Percentiles rank a stretch among this genome's conserved stretches.
Evolutionary conservation across 2,113 vertebrate species (phyloP).

Genomic region (Coracopsis vasa): DNA sequence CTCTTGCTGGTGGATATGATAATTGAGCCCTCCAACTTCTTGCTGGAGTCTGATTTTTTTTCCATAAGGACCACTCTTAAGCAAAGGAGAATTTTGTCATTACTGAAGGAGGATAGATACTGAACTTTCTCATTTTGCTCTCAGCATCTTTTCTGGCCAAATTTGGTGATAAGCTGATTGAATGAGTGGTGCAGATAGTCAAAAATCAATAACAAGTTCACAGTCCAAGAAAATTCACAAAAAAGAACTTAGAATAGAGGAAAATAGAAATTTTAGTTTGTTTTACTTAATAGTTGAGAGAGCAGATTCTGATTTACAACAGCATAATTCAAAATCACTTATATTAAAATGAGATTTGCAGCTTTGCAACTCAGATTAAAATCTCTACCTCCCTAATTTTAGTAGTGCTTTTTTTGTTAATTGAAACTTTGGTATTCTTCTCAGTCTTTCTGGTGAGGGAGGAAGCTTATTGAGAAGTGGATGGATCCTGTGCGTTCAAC

Average conservation of each 20-base stretch:
- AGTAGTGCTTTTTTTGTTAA: background rate
- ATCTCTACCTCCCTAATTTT: background rate
- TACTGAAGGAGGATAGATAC: background rate
- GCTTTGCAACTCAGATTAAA: background rate
- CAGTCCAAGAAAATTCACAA: background rate
- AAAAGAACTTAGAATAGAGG: background rate
- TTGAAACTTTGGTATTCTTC: background rate
- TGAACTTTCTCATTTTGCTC: background rate
- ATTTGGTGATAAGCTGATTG: background rate
- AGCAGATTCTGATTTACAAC: background rate
- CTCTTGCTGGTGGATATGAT: background rate
- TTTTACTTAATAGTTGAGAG: background rate
- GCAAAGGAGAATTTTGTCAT: background rate
- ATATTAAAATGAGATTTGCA: background rate
- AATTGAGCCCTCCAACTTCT: background rate
- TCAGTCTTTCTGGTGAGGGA: background rate
- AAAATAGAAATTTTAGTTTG: background rate
- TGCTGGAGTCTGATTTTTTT: background rate
- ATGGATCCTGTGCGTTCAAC: background rate
- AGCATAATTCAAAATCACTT: background rate
- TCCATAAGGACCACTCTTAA: background rate
- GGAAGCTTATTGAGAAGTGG: background rate
- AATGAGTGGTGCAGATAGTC: background rate
- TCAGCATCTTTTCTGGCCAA: background rate
- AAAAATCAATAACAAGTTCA: background rate